These are phyloP conservation scores for Apocrypta bakeri DNA, from an alignment of 1,140 invertebrate species.

Conservation along the genomic window DNA sequence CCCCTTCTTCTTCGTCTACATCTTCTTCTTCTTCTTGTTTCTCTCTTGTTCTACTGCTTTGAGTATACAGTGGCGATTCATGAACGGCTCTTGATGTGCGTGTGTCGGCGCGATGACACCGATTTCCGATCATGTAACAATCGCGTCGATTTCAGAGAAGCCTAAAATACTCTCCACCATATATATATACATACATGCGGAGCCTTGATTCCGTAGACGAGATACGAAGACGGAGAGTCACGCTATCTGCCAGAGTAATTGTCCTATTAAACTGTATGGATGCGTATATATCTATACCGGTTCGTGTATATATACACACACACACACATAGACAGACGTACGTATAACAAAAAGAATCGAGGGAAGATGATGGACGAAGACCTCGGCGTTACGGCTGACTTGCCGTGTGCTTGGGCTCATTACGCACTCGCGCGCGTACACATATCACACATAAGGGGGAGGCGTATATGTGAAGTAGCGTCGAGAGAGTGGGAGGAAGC, in stretches of 20 bases:
- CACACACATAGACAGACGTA: too few species aligned
- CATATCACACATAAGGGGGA: neutral
- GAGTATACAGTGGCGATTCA: neutral
- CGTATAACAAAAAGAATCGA: neutral
- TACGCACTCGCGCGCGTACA: neutral
- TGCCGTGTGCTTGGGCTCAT: neutral
- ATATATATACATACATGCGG: too few species aligned
- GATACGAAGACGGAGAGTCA: too few species aligned
- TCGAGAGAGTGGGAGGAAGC: slow-evolving; percentile 14
- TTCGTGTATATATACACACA: too few species aligned
- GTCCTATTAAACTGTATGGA: neutral
- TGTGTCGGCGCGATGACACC: too few species aligned
- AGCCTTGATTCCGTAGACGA: too few species aligned
- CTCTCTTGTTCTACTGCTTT: slow-evolving; percentile 29
- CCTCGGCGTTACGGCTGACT: neutral
- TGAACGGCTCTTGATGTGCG: neutral
- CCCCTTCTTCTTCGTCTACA: slow-evolving; percentile 24
- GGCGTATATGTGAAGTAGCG: neutral
- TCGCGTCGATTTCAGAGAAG: neutral
- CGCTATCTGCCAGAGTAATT: neutral
- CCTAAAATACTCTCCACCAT: too few species aligned
- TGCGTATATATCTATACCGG: too few species aligned
- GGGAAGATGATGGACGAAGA: neutral
- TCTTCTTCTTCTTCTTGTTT: slow-evolving; percentile 39
- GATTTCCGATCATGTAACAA: too few species aligned